phyloP scores from a whole-genome alignment of 2,113 vertebrate genomes.

The Lampris incognitus region DNA sequence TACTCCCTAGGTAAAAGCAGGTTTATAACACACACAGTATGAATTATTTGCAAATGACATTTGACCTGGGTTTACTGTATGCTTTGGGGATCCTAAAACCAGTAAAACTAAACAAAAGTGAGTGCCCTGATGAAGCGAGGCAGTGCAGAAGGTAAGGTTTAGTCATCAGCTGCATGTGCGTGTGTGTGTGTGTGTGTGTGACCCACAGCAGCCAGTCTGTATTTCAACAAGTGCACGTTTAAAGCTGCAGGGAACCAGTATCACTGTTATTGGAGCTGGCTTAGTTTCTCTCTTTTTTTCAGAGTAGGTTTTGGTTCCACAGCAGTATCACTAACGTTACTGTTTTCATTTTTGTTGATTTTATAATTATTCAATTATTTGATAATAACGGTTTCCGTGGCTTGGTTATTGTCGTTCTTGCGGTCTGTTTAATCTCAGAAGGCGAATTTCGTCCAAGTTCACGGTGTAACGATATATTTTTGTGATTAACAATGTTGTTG shows the following conservation, averaged over 20 bases:
- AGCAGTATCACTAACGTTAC: conserved; percentile 42
- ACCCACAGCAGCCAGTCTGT: too few relatives aligned
- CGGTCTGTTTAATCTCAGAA: conserved; percentile 57
- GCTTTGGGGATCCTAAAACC: too few relatives aligned
- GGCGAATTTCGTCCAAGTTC: conserved; percentile 45
- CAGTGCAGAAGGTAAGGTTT: neutral
- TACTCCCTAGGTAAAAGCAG: too few relatives aligned
- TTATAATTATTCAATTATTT: conserved; percentile 65
- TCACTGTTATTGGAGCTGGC: neutral
- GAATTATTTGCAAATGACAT: too few relatives aligned
- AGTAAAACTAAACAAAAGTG: too few relatives aligned
- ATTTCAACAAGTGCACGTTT: neutral
- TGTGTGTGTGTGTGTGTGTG: conserved; percentile 11
- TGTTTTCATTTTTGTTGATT: conserved; percentile 50
- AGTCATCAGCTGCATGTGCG: conserved; percentile 37
- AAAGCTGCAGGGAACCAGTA: conserved; percentile 52
- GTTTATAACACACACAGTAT: too few relatives aligned
- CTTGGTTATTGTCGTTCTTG: conserved; percentile 37
- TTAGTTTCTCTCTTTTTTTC: conserved; percentile 12
- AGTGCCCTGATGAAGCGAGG: too few relatives aligned
- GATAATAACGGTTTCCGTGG: conserved; percentile 34
- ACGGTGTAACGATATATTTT: conserved; percentile 34
- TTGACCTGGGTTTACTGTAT: too few relatives aligned
- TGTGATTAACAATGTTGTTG: conserved; percentile 47
- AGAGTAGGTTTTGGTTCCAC: conserved; percentile 38